Evolutionary conservation across 2,797 vertebrate genomes (phyloP).

Genomic region (Tokudaia muenninki): DNA sequence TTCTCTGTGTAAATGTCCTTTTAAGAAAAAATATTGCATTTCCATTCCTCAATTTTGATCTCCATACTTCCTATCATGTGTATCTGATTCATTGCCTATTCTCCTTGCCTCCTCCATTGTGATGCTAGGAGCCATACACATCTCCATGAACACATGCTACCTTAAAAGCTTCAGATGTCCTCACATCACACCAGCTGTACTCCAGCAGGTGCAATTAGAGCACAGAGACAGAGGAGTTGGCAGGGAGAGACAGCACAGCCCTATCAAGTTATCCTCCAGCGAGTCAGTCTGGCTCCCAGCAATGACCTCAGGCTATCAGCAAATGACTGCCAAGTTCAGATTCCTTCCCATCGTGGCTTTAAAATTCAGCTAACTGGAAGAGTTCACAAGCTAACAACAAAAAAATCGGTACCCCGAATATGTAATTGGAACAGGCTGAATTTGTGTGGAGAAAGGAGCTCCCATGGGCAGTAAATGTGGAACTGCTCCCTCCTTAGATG

Average conservation of each 20-base stretch:
- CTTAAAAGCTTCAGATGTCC: slow-evolving; percentile 7
- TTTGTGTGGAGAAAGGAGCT: neutral
- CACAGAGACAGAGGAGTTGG: neutral
- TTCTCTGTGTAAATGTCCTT: neutral
- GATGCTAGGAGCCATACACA: neutral
- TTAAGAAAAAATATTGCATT: neutral
- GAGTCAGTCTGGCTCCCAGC: neutral
- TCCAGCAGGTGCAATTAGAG: neutral
- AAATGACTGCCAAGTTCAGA: neutral
- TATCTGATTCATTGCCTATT: neutral
- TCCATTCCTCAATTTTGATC: neutral
- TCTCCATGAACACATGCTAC: neutral
- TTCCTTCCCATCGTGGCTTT: neutral
- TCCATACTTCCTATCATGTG: neutral
- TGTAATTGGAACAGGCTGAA: neutral
- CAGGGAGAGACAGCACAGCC: neutral
- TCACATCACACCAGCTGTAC: slow-evolving; percentile 7
- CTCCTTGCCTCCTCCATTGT: neutral
- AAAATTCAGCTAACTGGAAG: slow-evolving; percentile 24
- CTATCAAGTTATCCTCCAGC: neutral
- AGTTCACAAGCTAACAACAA: neutral
- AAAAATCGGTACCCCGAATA: slow-evolving; percentile 29
- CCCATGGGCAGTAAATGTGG: neutral
- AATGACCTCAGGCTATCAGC: neutral
- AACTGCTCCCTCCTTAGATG: slow-evolving; percentile 11